Base-by-base conservation (phyloP, 1,140 invertebrate genomes). In the Mylabris phalerata region DNA sequence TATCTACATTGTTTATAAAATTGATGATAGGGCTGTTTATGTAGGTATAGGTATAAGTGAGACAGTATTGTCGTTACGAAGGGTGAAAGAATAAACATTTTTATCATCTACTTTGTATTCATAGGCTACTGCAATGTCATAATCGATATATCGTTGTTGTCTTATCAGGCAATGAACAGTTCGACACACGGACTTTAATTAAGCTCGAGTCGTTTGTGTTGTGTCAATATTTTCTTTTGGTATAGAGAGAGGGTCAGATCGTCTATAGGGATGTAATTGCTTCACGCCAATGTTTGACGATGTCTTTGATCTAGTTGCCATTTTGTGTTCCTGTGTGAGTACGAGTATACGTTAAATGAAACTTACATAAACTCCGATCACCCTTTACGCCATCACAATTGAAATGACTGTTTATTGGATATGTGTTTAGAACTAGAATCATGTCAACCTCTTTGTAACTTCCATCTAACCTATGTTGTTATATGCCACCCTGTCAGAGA, bases 91-190 rank as follows among this genome's bases (percentile, higher is more conserved):
- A 72, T 72, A 71, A 72, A 72, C 68, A 72, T 72, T 72, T 72
- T 71, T 71, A 72, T 72, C 71, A 70, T 63, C 71, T 70, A 67
- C 69, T 72, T 72, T 71, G 66, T 72, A 72, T 72, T 72, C 71
- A 72, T 72, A 67, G 68, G 69, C 70, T 70, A 69, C 59, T 61
- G 63, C 63, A 60, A 69, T 69, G 68, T 72, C 71, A 71, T 70
- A 62, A 58, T 62, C 56, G 55, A 32, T 32, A 58, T 62, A 55
- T 55, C 11, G 42, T 46, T 47, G 9, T 47, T 47, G 57, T 58
- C 61, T 67, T 68, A 68, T 68, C 67, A 63, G 62, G 56, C 64
- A 68, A 67, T 61, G 64, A 63, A 64, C 58, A 59, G 63, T 64
- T 66, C 57, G 66, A 66, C 63, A 67, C 61, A 62, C 64, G 63